These are phyloP conservation scores for Stegodyphus mimosarum DNA, from an alignment of 1,140 invertebrate species.

Conservation along the genomic window DNA sequence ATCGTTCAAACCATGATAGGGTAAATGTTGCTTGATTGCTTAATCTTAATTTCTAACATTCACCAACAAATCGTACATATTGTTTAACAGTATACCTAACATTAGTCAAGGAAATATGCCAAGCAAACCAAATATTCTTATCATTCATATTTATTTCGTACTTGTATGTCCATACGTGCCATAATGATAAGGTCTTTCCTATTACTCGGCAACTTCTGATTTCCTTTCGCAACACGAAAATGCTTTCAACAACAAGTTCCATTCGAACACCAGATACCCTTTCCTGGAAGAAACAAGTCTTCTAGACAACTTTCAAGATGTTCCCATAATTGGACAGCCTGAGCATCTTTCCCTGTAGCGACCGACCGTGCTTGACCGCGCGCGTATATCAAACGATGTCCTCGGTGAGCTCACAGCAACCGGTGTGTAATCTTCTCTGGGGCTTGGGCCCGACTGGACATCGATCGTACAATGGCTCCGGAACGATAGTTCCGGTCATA, in stretches of 20 bases:
- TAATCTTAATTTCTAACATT: too few species aligned
- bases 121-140: too few species aligned
- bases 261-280: neutral
- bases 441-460: neutral
- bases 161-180: too few species aligned
- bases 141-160: too few species aligned
- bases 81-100: too few species aligned
- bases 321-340: neutral
- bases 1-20: too few species aligned
- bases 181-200: too few species aligned
- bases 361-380: neutral
- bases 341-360: neutral
- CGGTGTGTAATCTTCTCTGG: neutral
- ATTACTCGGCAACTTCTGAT: too few species aligned
- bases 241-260: neutral
- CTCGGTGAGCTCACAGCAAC: neutral
- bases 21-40: too few species aligned
- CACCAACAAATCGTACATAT: too few species aligned
- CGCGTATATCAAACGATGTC: neutral
- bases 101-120: too few species aligned
- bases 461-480: neutral
- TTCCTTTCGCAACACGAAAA: neutral
- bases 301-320: neutral
- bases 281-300: neutral
- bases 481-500: too few species aligned